A percentile compares a stretch with the other conserved stretches of the same genome.
Conservation (phyloP, 2,888 invertebrate genomes). For the Sympetrum striolatum region DNA sequence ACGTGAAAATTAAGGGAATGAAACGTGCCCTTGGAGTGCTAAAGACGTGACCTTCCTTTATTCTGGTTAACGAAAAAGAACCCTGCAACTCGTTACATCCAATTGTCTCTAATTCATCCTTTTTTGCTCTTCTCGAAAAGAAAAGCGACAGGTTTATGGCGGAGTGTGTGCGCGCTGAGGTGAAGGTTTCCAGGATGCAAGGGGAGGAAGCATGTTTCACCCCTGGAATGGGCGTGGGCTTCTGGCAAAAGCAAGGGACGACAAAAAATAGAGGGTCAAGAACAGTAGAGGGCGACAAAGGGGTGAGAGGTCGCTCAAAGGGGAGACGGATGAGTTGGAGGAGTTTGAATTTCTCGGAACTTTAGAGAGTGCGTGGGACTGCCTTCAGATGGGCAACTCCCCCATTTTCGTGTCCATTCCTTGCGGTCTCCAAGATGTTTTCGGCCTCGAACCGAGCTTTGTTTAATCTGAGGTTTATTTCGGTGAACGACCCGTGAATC, state of each 20-base stretch:
- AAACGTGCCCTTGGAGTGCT: not conserved
- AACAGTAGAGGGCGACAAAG: not conserved
- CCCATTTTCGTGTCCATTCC: not conserved
- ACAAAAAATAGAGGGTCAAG: constrained; percentile 2
- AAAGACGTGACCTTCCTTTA: not conserved
- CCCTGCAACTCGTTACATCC: not conserved
- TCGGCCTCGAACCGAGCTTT: not conserved
- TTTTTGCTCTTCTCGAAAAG: not conserved
- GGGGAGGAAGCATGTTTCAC: not conserved
- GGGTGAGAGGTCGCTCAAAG: not conserved
- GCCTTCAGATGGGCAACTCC: not conserved
- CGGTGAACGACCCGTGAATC: not conserved
- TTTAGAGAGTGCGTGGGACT: not conserved
- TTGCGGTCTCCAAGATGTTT: not conserved
- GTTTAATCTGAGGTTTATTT: not conserved
- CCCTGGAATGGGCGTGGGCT: not conserved
- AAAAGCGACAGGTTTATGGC: not conserved
- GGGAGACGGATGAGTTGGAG: not conserved
- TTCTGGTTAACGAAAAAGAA: not conserved
- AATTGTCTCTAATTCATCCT: not conserved
- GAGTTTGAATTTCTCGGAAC: constrained; percentile 10
- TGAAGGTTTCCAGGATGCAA: not conserved
- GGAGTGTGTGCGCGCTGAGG: not conserved
- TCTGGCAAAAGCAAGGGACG: not conserved
- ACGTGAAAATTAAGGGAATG: too few species aligned